These are phyloP conservation scores for Selenia dentaria DNA, from an alignment of 2,888 invertebrate species.

Conservation along the genomic window DNA sequence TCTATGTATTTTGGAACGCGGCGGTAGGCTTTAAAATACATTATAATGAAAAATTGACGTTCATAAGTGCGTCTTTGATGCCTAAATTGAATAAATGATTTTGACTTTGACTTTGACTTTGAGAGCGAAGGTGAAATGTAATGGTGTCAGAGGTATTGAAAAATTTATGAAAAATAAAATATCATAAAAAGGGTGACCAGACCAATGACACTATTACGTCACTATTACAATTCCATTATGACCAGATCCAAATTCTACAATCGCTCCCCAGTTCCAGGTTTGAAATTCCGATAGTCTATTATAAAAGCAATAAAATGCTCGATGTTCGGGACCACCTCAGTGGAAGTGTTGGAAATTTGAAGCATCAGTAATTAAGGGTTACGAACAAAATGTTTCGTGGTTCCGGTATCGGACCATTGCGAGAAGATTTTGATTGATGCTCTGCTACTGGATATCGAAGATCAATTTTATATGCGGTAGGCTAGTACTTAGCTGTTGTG, in stretches of 20 bases:
- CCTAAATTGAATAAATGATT: too few relatives aligned
- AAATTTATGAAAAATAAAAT: too few relatives aligned
- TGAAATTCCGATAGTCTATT: slow-evolving; percentile 26
- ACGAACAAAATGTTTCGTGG: slow-evolving; percentile 56
- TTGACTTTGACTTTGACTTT: too few relatives aligned
- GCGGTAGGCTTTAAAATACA: too few relatives aligned
- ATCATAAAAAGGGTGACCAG: too few relatives aligned
- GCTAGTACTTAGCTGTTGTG: slow-evolving; percentile 19
- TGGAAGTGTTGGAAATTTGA: slow-evolving; percentile 44
- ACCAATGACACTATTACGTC: too few relatives aligned
- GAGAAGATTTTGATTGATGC: slow-evolving; percentile 32
- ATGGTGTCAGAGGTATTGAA: too few relatives aligned
- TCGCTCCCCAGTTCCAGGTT: slow-evolving; percentile 4
- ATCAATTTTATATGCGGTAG: slow-evolving; percentile 27
- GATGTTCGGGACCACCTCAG: slow-evolving; percentile 53
- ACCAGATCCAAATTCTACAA: not conserved
- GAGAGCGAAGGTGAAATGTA: too few relatives aligned
- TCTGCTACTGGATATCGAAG: slow-evolving; percentile 26
- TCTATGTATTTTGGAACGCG: too few relatives aligned
- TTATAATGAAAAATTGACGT: too few relatives aligned
- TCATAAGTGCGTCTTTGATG: too few relatives aligned
- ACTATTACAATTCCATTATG: not conserved
- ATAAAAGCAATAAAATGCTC: slow-evolving; percentile 33
- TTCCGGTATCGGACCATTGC: slow-evolving; percentile 57
- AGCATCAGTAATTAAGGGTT: slow-evolving; percentile 60